Conservation (phyloP, 2,113 vertebrate species). For the Taurulus bubalis region DNA sequence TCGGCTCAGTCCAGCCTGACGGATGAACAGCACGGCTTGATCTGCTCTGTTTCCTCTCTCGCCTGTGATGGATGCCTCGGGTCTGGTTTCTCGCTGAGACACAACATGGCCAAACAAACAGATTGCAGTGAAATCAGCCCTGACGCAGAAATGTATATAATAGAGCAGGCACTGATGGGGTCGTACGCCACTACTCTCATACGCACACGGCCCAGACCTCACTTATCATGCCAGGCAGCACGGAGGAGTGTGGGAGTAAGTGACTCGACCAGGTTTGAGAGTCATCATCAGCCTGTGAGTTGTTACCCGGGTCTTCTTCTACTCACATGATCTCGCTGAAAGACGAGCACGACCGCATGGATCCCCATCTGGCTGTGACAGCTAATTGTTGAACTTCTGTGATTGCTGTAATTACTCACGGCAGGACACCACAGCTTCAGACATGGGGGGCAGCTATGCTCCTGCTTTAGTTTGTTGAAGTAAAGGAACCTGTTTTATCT, state of each 20-base stretch:
- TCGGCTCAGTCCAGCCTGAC: constrained; percentile 58
- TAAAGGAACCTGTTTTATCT: constrained; percentile 27
- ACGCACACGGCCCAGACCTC: constrained; percentile 34
- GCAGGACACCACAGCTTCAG: constrained; percentile 39
- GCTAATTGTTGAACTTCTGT: constrained; percentile 82
- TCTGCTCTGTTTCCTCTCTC: constrained; percentile 69
- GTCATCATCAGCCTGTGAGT: constrained; percentile 55
- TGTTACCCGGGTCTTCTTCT: constrained; percentile 61
- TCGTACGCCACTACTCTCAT: constrained; percentile 24
- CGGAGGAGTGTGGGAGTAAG: constrained; percentile 36
- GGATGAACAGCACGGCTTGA: constrained; percentile 73
- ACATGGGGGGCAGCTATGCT: constrained; percentile 28
- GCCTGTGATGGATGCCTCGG: constrained; percentile 70
- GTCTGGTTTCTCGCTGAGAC: constrained; percentile 73
- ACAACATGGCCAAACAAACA: constrained; percentile 81
- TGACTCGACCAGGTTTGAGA: constrained; percentile 54
- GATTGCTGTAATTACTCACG: constrained; percentile 82
- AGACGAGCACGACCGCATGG: constrained; percentile 61
- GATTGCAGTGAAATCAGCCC: constrained; percentile 73
- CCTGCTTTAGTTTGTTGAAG: constrained; percentile 44
- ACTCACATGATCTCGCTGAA: constrained; percentile 72
- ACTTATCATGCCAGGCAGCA: constrained; percentile 58
- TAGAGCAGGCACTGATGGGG: constrained; percentile 51
- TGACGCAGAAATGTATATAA: constrained; percentile 68
- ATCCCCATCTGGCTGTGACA: constrained; percentile 79